Evolutionary conservation across 2,888 invertebrate species (phyloP).

Genomic region (Imbricaverruca yamaguchii): DNA sequence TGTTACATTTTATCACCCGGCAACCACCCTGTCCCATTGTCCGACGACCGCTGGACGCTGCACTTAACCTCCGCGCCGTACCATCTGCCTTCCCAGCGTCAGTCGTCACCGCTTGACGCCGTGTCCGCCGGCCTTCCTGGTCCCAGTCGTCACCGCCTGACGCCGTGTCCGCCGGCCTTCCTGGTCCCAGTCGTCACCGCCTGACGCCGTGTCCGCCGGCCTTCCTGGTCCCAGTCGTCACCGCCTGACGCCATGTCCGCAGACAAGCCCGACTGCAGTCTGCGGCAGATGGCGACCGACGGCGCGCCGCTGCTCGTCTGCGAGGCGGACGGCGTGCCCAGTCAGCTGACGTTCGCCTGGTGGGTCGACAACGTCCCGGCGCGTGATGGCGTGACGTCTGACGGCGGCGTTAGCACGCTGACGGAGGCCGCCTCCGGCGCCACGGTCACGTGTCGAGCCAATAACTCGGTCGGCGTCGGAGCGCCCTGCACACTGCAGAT

Average conservation of each 20-base stretch:
- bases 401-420: conserved; percentile 54
- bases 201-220: neutral
- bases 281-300: conserved; percentile 61
- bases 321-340: conserved; percentile 71
- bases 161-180: neutral
- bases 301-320: conserved; percentile 71
- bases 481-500: conserved; percentile 49
- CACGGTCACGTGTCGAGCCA: conserved; percentile 66
- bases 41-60: no score
- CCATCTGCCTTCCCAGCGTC: no score
- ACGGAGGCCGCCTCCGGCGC: conserved; percentile 54
- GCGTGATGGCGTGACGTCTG: conserved; percentile 53
- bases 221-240: no score
- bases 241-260: conserved; percentile 29
- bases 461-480: conserved; percentile 67
- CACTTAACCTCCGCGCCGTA: no score
- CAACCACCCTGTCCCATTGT: no score
- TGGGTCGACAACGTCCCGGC: conserved; percentile 68
- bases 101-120: neutral
- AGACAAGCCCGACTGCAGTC: conserved; percentile 78
- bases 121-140: neutral
- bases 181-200: no score
- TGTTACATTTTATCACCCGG: no score
- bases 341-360: conserved; percentile 70
- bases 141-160: no score